These are phyloP conservation scores for Ochlodes sylvanus DNA, from an alignment of 2,888 invertebrate genomes.

Conservation along the genomic window DNA sequence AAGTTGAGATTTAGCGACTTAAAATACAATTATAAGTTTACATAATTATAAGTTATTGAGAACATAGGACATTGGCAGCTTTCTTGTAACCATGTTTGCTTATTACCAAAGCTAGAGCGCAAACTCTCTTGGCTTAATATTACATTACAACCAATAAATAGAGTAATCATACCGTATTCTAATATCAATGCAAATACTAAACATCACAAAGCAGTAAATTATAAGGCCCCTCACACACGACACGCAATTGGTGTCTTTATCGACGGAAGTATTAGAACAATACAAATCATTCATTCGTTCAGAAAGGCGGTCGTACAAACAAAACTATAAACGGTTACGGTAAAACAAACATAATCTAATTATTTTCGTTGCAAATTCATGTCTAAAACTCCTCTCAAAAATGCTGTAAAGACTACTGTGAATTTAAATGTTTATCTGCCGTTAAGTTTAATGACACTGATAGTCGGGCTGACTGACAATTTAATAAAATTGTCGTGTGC, in stretches of 20 bases:
- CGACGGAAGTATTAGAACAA: background rate
- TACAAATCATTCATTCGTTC: background rate
- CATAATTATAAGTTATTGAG: background rate
- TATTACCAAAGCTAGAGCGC: background rate
- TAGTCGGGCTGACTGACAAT: too few relatives aligned
- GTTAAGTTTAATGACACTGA: too few relatives aligned
- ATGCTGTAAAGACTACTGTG: too few relatives aligned
- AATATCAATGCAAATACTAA: background rate
- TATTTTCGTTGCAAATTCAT: too few relatives aligned
- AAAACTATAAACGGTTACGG: too few relatives aligned
- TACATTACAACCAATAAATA: constrained; percentile 23
- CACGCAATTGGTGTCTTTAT: background rate
- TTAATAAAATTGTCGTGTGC: too few relatives aligned
- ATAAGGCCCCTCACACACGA: background rate
- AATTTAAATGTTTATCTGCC: too few relatives aligned
- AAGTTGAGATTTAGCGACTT: constrained; percentile 4
- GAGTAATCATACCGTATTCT: background rate
- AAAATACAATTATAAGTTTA: constrained; percentile 3
- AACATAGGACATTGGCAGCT: constrained; percentile 45
- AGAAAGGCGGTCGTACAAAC: too few relatives aligned
- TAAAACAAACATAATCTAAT: too few relatives aligned
- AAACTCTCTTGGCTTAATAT: background rate
- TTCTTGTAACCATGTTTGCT: constrained; percentile 34
- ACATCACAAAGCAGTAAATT: constrained; percentile 7
- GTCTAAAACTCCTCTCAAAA: too few relatives aligned